Conservation (phyloP, 2,888 invertebrate genomes). For the Osmoderma eremita region DNA sequence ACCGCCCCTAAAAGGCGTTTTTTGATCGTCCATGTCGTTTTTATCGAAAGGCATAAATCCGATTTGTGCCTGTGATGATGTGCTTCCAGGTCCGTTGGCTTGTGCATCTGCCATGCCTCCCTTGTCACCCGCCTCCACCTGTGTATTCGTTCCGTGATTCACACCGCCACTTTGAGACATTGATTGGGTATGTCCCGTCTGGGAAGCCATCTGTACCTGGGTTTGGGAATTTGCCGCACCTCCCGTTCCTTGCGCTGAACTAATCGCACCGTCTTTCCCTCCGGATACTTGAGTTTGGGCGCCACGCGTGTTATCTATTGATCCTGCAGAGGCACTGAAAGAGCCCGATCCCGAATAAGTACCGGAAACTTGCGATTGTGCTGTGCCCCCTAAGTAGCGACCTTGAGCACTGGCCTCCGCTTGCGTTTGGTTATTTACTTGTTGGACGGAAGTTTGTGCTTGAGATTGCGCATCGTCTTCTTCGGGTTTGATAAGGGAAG, state of each 20-base stretch:
- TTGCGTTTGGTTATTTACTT: slow-evolving; percentile 71
- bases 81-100: slow-evolving; percentile 84
- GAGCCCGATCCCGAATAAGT: slow-evolving; percentile 81
- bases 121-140: slow-evolving; percentile 83
- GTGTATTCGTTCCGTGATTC: slow-evolving; percentile 80
- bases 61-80: slow-evolving; percentile 89
- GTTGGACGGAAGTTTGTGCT: slow-evolving; percentile 74
- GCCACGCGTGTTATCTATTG: slow-evolving; percentile 77
- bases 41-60: slow-evolving; percentile 82
- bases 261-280: slow-evolving; percentile 78
- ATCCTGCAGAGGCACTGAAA: slow-evolving; percentile 85
- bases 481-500: slow-evolving; percentile 31
- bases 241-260: slow-evolving; percentile 78
- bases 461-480: slow-evolving; percentile 78
- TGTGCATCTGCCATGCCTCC: slow-evolving; percentile 89
- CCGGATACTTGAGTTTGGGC: slow-evolving; percentile 77
- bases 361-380: slow-evolving; percentile 85
- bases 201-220: slow-evolving; percentile 78
- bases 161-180: slow-evolving; percentile 79
- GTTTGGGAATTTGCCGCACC: slow-evolving; percentile 80
- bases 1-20: slow-evolving; percentile 75
- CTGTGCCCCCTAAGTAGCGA: slow-evolving; percentile 76
- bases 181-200: slow-evolving; percentile 80
- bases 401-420: slow-evolving; percentile 83
- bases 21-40: slow-evolving; percentile 66